Conservation (phyloP, 2,888 invertebrate genomes). For the Galerucella pusilla region DNA sequence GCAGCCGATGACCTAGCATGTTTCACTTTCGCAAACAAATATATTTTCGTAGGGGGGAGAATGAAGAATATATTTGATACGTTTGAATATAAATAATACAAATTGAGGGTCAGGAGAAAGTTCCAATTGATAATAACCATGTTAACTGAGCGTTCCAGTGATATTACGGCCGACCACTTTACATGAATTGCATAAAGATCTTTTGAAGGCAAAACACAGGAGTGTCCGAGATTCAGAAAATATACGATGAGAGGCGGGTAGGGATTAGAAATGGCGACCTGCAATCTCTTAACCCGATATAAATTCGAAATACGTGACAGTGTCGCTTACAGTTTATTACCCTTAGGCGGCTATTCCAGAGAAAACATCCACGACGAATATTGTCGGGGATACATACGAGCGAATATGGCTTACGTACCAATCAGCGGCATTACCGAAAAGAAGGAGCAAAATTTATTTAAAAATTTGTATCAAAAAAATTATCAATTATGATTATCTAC, state of each 20-base stretch:
- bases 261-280: constrained; percentile 41
- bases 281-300: constrained; percentile 51
- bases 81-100: too few species aligned
- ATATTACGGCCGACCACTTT: background rate
- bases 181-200: background rate
- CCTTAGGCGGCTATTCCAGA: constrained; percentile 50
- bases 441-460: background rate
- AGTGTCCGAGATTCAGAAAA: background rate
- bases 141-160: too few species aligned
- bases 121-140: too few species aligned
- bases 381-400: constrained; percentile 31
- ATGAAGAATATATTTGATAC: too few species aligned
- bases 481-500: too few species aligned
- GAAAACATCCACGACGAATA: constrained; percentile 51
- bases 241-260: constrained; percentile 19
- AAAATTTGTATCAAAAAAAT: background rate
- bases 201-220: background rate
- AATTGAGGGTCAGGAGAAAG: too few species aligned
- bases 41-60: too few species aligned
- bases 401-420: constrained; percentile 46
- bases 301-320: constrained; percentile 53
- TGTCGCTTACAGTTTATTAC: constrained; percentile 54
- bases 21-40: too few species aligned
- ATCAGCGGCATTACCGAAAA: background rate
- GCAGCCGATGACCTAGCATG: too few species aligned